Base-by-base conservation (phyloP, 35 echinoderm and acorn worm species). In the Strongylocentrotus purpuratus region DNA sequence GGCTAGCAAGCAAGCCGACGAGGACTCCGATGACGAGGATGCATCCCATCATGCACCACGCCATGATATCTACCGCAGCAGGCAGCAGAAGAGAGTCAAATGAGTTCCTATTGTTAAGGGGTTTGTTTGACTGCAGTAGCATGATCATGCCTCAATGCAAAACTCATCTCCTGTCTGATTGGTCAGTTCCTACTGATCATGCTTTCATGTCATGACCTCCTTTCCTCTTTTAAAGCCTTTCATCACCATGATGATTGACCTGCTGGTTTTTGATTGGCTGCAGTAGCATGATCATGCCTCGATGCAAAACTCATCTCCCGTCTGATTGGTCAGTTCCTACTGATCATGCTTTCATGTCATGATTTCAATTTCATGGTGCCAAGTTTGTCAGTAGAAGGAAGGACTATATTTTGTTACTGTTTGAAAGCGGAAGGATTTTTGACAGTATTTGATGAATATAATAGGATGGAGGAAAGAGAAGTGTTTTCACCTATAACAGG, bases 1-100 rank as follows among this genome's bases (percentile, higher is more conserved):
- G 85, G 95, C 89, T 1, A 70, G 95, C 8, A 94, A 94, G 92
- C 25, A 14, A 2, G 55, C 8, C 31, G 86, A 94, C 35, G 98
- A 99, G 4, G 98, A 99, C 60, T 99, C 98, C 6, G 98, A 99
- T 46, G 97, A 98, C 0, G 97, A 98, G 0, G 98, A 99, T 7
- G 61, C 96, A 20, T 88, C 94, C 47, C 96, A 97, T 70, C 88
- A 87, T 55, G 97, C 97, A 85, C 98, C 98, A 15, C 95, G 95
- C 33, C 97, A 98, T 47, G 98, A 99, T 86, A 99, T 99, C 88
- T 99, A 99, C 94, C 94, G 98, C 33, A 98, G 97, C 89, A 58
- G 98, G 55, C 98, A 99, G 88, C 98, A 99, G 70, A 99, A 99
- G 70, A 46, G 98, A 48, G 98, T 97, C 85, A 99, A 95, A 86